phyloP scores from a whole-genome alignment of 2,797 vertebrate genomes.

The Melanogrammus aeglefinus region DNA sequence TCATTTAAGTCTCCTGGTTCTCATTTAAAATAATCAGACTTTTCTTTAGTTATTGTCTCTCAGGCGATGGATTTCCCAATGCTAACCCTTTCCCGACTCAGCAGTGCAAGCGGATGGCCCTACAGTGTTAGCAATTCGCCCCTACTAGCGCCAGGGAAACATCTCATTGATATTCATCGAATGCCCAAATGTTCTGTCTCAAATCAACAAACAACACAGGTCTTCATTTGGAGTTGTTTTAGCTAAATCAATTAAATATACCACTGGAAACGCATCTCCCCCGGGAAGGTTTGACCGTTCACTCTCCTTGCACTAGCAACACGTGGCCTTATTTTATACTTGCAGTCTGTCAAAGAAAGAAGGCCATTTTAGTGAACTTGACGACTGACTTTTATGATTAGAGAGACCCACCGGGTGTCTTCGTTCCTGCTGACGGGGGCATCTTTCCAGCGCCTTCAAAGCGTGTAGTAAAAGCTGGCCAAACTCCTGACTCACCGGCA shows the following conservation, averaged over 20 bases:
- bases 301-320: conserved; percentile 5
- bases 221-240: neutral
- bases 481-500: neutral
- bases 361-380: conserved; percentile 39
- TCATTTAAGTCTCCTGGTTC: conserved; percentile 65
- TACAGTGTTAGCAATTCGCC: neutral
- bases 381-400: conserved; percentile 32
- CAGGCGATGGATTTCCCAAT: conserved; percentile 34
- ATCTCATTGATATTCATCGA: conserved; percentile 4
- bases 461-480: neutral
- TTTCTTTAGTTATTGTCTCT: conserved; percentile 42
- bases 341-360: conserved; percentile 6
- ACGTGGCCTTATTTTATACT: neutral
- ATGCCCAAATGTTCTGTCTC: neutral
- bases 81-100: conserved; percentile 3
- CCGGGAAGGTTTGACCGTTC: conserved; percentile 9
- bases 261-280: conserved; percentile 10
- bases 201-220: neutral
- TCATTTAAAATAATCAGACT: conserved; percentile 51
- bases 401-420: neutral
- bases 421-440: neutral
- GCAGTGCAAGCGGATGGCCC: neutral
- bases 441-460: neutral
- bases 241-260: neutral
- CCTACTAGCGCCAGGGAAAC: neutral